A percentile compares a stretch with the other conserved stretches of the same genome.
Conservation (phyloP, 2,113 vertebrate species). For the Sorex araneus region DNA sequence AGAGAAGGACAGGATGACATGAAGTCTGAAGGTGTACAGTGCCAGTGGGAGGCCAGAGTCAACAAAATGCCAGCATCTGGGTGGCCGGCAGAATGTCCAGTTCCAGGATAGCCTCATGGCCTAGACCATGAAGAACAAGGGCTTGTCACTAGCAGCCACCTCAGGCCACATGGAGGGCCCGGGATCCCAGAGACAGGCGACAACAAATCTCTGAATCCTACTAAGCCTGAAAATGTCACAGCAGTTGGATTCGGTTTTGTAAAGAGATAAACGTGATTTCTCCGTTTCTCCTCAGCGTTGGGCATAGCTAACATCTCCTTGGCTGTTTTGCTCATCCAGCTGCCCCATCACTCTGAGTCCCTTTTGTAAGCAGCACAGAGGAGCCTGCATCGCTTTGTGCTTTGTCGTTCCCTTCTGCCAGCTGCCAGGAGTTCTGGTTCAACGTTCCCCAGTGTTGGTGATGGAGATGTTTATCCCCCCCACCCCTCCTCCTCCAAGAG, state of each 20-base stretch:
- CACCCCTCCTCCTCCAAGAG: too few species aligned
- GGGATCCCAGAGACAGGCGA: neutral
- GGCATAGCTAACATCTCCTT: neutral
- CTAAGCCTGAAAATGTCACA: neutral
- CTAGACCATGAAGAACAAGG: neutral
- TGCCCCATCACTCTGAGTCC: neutral
- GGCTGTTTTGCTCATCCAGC: too few species aligned
- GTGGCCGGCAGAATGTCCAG: neutral
- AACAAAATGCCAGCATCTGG: too few species aligned
- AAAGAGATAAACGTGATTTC: neutral
- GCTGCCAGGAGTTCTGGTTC: neutral
- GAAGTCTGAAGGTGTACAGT: neutral
- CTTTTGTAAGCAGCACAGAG: neutral
- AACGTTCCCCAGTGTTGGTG: too few species aligned
- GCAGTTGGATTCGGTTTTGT: neutral
- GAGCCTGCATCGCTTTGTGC: neutral
- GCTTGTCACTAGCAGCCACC: neutral
- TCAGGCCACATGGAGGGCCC: neutral
- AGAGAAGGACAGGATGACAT: neutral
- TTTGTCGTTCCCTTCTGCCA: neutral
- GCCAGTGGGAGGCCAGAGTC: neutral
- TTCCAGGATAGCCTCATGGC: neutral
- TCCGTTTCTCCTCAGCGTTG: neutral
- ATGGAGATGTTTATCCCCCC: too few species aligned
- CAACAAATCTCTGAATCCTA: neutral